Conservation (phyloP, 2,888 invertebrate genomes). For the Leucania comma region DNA sequence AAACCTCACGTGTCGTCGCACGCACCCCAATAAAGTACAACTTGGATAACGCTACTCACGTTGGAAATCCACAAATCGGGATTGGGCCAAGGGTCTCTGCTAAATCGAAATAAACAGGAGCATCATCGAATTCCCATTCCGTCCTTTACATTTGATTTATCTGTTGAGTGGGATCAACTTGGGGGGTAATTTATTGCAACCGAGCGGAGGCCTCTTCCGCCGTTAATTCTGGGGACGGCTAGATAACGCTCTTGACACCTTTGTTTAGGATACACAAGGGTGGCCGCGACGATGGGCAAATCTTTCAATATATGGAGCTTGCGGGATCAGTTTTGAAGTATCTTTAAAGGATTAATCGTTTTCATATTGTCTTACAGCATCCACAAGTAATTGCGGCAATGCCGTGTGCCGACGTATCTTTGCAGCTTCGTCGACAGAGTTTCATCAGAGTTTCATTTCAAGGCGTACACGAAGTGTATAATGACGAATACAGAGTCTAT, state of each 20-base stretch:
- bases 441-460: too few species aligned
- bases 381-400: background rate
- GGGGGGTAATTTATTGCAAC: constrained; percentile 83
- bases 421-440: too few species aligned
- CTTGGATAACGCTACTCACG: constrained; percentile 72
- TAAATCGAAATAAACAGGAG: constrained; percentile 77
- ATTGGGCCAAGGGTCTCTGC: constrained; percentile 70
- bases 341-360: constrained; percentile 6
- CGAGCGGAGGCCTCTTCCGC: constrained; percentile 74
- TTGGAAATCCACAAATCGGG: constrained; percentile 71
- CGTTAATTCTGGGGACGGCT: constrained; percentile 81
- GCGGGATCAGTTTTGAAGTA: constrained; percentile 8
- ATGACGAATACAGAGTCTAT: too few species aligned
- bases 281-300: constrained; percentile 31
- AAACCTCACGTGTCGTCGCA: constrained; percentile 51
- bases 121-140: constrained; percentile 84
- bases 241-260: constrained; percentile 81
- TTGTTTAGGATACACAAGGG: constrained; percentile 71
- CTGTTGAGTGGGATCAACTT: constrained; percentile 82
- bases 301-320: constrained; percentile 38
- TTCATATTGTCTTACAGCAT: background rate
- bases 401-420: too few species aligned
- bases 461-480: too few species aligned
- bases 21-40: constrained; percentile 68
- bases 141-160: constrained; percentile 86